These are phyloP conservation scores for Drosophila aff. DNA, from an alignment of 1,140 invertebrate species.

Conservation along the genomic window DNA sequence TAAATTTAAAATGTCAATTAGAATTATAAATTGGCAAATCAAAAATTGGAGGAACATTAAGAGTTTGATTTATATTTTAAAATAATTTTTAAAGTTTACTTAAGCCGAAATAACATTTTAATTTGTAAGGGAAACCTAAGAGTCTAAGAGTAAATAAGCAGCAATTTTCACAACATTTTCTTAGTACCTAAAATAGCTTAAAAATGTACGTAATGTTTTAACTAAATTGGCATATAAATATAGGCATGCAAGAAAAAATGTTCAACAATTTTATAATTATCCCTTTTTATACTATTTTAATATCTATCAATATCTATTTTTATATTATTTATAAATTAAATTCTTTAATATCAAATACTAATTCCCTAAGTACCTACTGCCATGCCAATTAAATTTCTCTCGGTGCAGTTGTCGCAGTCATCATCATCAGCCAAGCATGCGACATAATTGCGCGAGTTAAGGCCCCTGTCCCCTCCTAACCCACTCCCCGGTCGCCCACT, in stretches of 20 bases:
- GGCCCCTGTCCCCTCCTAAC: constrained; percentile 51
- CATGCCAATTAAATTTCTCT: constrained; percentile 3
- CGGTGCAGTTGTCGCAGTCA: constrained; percentile 76
- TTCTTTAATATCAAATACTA: not conserved
- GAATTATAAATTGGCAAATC: not conserved
- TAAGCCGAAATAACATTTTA: not conserved
- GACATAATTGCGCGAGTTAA: constrained; percentile 85
- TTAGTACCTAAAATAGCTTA: not conserved
- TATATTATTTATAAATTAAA: not conserved
- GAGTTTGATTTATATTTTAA: not conserved
- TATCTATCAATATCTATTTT: not conserved
- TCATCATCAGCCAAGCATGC: constrained; percentile 84
- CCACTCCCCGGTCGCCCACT: constrained; percentile 36
- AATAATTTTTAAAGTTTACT: not conserved
- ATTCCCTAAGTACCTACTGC: too few relatives aligned
- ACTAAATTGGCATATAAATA: not conserved
- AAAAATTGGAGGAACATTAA: not conserved
- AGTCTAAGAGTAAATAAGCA: too few relatives aligned
- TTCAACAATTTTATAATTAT: not conserved
- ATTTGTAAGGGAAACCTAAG: not conserved
- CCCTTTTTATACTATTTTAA: not conserved
- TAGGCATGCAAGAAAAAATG: not conserved
- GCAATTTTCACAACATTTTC: not conserved
- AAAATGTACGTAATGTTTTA: not conserved
- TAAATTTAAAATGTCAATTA: too few relatives aligned